Evolutionary conservation across 2,888 invertebrate species (phyloP), one percentile per base, ranked within the genome.

Genomic region (Hypomecis punctinalis): DNA sequence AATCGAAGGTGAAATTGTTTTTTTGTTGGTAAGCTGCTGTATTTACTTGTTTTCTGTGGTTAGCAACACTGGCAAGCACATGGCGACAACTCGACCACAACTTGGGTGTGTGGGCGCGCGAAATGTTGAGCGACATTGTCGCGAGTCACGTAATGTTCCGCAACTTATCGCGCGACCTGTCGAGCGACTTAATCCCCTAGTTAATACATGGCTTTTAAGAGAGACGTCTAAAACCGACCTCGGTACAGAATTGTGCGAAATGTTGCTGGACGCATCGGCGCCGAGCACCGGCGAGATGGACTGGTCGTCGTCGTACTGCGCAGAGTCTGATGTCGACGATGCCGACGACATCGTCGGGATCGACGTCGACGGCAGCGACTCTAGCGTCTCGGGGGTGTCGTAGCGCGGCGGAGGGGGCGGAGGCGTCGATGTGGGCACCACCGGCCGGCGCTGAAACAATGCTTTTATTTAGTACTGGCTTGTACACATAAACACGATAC

Each of bases 371-470:
- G 48, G 53, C 43, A 45, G 48, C 8, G 46, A 46, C 10, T 47
- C 52, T 8, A 60, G 23, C 5, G 47, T 42, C 9, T 56, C 52
- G n/a, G 56, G 52, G n/a, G 40, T 33, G 45, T 45, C 56, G 23
- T 42, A 8, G 2, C 52, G 51, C 3, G 51, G 37, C 54, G 53
- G n/a, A 9, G 39, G 47, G 23, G 51, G 54, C 39, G 64, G 64
- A 9, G 66, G 67, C 54, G 60, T 40, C 9, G 43, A 43, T 43
- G 54, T 8, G 13, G 62, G 54, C 58, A 45, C 8, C 5, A 40
- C 4, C 5, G 11, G 39, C 5, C 10, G 35, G 33, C 23, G 53
- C 23, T 61, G 63, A 6, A 35, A 3, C 6, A 36, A 48, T 23
- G 23, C 23, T 23, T 39, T 39, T 39, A 9, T 39, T 39, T 8